A percentile compares a stretch with the other conserved stretches of the same genome.
Conservation (phyloP, 2,113 vertebrate genomes). For the Xiphophorus couchianus region DNA sequence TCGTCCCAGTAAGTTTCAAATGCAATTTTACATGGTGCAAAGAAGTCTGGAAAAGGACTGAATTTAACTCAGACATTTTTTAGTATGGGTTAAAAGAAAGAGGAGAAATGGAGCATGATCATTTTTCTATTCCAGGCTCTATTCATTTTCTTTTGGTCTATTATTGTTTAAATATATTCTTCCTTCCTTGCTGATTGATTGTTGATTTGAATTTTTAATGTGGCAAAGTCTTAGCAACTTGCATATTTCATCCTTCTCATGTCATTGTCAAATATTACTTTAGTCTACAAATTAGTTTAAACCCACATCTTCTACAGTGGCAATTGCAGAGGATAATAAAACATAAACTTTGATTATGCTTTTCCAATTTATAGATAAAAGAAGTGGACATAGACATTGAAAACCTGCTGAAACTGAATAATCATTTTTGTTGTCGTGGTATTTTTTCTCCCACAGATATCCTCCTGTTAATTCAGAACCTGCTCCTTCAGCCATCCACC, state of each 20-base stretch:
- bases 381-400: background rate
- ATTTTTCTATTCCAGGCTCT: background rate
- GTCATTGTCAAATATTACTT: background rate
- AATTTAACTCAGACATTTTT: background rate
- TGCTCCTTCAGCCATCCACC: slow-evolving; percentile 29
- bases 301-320: no score
- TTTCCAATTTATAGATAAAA: background rate
- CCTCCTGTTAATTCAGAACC: slow-evolving; percentile 15
- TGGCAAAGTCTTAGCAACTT: background rate
- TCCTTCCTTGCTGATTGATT: no score
- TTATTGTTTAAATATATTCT: no score
- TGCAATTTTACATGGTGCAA: background rate
- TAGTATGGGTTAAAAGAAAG: background rate
- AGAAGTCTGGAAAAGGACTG: background rate
- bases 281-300: no score
- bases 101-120: background rate
- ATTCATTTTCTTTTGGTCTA: no score
- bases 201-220: no score
- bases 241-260: background rate
- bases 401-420: background rate
- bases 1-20: slow-evolving; percentile 64
- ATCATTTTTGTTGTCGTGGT: background rate
- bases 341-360: background rate
- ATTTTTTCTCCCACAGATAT: slow-evolving; percentile 10
- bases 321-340: background rate